Evolutionary conservation across 2,888 invertebrate species (phyloP), one percentile per base, ranked within the genome.

Genomic region (Plusia festucae): DNA sequence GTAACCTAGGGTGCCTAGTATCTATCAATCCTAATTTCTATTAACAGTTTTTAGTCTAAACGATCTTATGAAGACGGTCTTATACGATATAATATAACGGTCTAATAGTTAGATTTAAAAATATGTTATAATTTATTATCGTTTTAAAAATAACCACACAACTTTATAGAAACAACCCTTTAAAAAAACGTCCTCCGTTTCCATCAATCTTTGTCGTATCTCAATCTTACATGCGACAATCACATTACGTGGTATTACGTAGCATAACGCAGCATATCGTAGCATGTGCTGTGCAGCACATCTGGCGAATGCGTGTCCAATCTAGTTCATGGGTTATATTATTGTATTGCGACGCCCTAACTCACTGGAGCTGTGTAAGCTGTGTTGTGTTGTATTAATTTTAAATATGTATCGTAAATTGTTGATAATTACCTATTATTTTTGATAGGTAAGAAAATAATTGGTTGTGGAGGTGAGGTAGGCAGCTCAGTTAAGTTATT

Each of bases 251-350:
- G n/a, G 40, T n/a, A n/a, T n/a, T 40, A 40, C 40, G n/a, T 40
- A 30, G 30, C 30, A 30, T 30, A 30, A 30, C 8, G 30, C 30
- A 27, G 27, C 9, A 7, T 30, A 9, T 9, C 6, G 51, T 6
- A 59, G n/a, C n/a, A n/a, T n/a, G n/a, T n/a, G n/a, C n/a, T 6
- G 49, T 30, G 44, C 1, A 40, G 32, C 61, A 71, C 78, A 78
- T 78, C 81, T 78, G 78, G 78, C 63, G 20, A 18, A 16, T 46
- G 16, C 78, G 49, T 78, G 78, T 78, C 62, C 81, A 82, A 82
- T 81, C 74, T 79, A 66, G 73, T 74, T 58, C 68, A 70, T 53
- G 66, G 68, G 68, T 75, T 73, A 70, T 68, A 69, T 67, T 60
- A 73, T 55, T 76, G 20, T 34, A 13, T 24, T 51, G 44, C 44